Percentiles rank a stretch among this genome's conserved stretches.
Conservation (phyloP, 2,888 invertebrate species). For the Drosophila paracracens region DNA sequence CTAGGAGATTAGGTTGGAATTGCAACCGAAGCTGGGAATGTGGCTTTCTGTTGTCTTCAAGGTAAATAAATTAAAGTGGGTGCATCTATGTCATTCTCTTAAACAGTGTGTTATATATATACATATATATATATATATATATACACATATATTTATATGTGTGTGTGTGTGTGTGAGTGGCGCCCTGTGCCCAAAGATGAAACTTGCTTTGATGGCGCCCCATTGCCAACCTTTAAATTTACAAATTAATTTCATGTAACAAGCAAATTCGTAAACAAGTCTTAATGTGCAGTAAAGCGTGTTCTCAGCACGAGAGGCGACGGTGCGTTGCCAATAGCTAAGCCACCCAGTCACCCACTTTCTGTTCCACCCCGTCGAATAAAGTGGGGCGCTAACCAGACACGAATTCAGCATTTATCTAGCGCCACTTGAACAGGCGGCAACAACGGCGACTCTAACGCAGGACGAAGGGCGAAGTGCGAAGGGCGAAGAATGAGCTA, state of each 20-base stretch:
- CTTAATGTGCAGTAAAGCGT: constrained; percentile 81
- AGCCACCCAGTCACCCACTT: constrained; percentile 2
- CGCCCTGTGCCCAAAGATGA: constrained; percentile 11
- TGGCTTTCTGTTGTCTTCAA: background rate
- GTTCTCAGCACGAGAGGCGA: constrained; percentile 53
- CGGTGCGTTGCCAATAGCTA: constrained; percentile 11
- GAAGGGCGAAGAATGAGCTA: constrained; percentile 54
- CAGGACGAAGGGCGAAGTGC: constrained; percentile 49
- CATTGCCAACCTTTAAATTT: constrained; percentile 73
- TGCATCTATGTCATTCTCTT: constrained; percentile 23
- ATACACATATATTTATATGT: too few relatives aligned
- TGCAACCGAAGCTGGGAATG: constrained; percentile 1
- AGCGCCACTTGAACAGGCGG: constrained; percentile 75
- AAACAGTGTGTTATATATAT: background rate
- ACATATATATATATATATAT: too few relatives aligned
- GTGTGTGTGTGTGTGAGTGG: background rate
- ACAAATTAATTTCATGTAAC: constrained; percentile 81
- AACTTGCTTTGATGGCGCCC: constrained; percentile 40
- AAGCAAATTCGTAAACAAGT: constrained; percentile 81
- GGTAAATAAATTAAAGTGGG: constrained; percentile 61
- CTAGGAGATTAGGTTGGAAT: background rate
- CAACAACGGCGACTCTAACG: constrained; percentile 35
- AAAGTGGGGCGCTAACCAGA: constrained; percentile 78
- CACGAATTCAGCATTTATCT: constrained; percentile 81
- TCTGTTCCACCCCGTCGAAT: constrained; percentile 66